Conservation (phyloP, 2,113 vertebrate genomes). For the Telmatochromis sp. region DNA sequence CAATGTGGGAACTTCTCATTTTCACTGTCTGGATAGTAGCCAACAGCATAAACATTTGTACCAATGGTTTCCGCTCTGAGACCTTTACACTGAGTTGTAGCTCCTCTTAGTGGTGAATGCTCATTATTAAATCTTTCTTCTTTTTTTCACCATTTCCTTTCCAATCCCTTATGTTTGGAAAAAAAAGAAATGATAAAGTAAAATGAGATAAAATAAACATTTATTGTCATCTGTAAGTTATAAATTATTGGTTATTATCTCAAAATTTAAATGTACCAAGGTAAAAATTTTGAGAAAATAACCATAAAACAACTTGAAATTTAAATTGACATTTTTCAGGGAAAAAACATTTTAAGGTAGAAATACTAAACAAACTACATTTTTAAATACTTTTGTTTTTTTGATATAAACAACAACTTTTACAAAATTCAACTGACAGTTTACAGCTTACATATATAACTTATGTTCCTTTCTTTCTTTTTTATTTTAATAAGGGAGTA, state of each 20-base stretch:
- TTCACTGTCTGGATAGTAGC: background rate
- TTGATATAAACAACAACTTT: background rate
- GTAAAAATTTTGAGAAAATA: accelerated
- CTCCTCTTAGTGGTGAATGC: background rate
- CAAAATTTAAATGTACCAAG: background rate
- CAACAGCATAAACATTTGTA: background rate
- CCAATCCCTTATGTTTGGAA: background rate
- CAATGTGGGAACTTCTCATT: background rate
- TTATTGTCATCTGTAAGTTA: background rate
- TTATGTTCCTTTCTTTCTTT: background rate
- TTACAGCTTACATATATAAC: background rate
- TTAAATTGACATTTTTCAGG: background rate
- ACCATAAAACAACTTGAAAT: background rate
- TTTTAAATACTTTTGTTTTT: background rate
- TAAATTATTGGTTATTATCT: background rate
- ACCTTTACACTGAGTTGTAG: background rate
- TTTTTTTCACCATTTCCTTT: background rate
- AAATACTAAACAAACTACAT: background rate
- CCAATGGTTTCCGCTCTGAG: accelerated
- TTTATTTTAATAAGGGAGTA: background rate
- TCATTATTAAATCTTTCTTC: background rate
- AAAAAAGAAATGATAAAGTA: background rate
- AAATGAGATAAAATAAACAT: background rate
- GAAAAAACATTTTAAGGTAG: background rate
- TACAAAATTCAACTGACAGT: accelerated